phyloP scores from a whole-genome alignment of 2,113 vertebrate genomes.

The Myotis davidii region DNA sequence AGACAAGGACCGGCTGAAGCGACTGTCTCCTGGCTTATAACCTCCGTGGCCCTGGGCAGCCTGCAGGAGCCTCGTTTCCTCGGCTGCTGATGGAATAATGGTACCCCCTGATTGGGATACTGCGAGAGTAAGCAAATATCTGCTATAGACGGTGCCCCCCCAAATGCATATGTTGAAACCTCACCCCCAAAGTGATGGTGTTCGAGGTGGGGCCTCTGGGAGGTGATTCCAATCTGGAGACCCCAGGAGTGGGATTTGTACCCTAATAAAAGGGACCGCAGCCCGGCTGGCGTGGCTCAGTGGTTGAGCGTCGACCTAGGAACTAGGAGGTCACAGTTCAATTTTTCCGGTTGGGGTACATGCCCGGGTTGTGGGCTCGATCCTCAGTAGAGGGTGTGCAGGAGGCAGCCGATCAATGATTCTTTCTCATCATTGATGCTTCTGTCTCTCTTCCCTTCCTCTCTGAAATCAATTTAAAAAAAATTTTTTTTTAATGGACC shows the following conservation, averaged over 20 bases:
- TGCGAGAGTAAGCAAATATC: neutral
- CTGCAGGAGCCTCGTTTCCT: neutral
- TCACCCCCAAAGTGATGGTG: no score
- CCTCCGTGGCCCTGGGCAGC: neutral
- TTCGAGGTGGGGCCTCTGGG: neutral
- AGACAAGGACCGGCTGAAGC: neutral
- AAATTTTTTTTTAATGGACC: no score
- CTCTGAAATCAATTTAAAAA: no score
- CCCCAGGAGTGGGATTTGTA: neutral
- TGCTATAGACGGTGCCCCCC: neutral
- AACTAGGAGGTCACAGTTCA: no score
- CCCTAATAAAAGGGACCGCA: neutral
- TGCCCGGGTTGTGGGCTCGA: no score
- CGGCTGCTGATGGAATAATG: neutral
- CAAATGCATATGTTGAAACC: neutral
- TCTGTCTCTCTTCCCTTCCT: no score
- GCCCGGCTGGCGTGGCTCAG: no score
- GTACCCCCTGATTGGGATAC: neutral
- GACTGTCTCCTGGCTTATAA: neutral
- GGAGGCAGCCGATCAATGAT: no score
- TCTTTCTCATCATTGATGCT: no score
- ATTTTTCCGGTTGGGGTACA: no score
- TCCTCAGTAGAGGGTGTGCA: no score
- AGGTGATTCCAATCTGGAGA: neutral
- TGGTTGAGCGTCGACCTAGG: no score